These are phyloP conservation scores for Leptobrachium ailaonicum DNA, from an alignment of 2,113 vertebrate genomes.

Conservation along the genomic window DNA sequence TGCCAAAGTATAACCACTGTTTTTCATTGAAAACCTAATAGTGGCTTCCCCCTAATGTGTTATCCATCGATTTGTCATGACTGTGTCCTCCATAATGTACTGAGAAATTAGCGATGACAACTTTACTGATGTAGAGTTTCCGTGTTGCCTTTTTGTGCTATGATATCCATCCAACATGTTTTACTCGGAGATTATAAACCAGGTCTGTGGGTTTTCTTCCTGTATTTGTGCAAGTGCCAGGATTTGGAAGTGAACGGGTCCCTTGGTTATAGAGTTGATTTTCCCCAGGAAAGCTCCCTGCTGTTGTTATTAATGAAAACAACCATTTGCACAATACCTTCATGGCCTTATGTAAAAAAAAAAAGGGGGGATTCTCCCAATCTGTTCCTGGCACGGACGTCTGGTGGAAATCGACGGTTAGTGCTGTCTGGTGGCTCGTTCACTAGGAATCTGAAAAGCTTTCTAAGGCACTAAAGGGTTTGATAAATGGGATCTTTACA, in stretches of 20 bases:
- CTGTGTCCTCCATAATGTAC: no score
- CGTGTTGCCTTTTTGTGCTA: no score
- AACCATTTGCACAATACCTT: constrained; percentile 24
- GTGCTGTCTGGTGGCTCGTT: constrained; percentile 40
- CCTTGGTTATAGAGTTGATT: constrained; percentile 13
- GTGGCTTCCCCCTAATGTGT: no score
- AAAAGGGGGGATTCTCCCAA: constrained; percentile 3
- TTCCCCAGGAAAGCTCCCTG: constrained; percentile 8
- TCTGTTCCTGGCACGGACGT: constrained; percentile 25
- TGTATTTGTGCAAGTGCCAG: constrained; percentile 31
- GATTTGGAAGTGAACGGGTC: constrained; percentile 22
- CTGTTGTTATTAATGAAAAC: constrained; percentile 30
- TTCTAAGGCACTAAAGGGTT: constrained; percentile 40
- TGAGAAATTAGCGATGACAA: no score
- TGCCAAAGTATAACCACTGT: no score
- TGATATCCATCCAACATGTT: no score
- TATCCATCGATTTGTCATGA: no score
- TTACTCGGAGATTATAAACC: not conserved
- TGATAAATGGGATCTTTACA: constrained; percentile 40
- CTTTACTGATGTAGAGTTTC: no score
- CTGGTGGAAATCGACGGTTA: constrained; percentile 27
- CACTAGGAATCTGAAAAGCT: constrained; percentile 9
- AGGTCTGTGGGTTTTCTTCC: constrained; percentile 20
- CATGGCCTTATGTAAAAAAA: not conserved
- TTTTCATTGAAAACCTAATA: no score